These are phyloP conservation scores for Semnopithecus entellus DNA, from an alignment of 2,113 vertebrate species.

Conservation along the genomic window DNA sequence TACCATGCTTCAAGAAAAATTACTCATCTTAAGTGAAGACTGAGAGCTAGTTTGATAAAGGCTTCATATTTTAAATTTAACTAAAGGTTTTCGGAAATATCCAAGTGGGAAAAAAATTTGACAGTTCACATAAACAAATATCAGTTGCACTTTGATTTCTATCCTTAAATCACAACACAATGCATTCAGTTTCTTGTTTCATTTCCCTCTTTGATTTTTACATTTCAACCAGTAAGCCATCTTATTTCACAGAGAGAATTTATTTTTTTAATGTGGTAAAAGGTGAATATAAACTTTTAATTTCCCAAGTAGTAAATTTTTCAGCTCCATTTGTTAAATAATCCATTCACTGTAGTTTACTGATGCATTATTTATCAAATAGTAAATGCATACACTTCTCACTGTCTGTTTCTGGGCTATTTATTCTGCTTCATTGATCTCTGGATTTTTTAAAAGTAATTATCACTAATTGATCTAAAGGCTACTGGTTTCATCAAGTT, in stretches of 20 bases:
- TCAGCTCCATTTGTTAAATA: constrained; percentile 23
- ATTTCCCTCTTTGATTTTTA: not conserved
- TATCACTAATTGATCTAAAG: constrained; percentile 7
- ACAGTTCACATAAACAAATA: not conserved
- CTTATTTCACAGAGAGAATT: not conserved
- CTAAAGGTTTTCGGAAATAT: not conserved
- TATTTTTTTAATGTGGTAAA: not conserved
- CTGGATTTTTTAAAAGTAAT: constrained; percentile 49
- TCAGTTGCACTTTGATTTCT: not conserved
- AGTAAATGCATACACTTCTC: not conserved
- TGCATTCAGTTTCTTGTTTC: not conserved
- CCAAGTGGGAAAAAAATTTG: not conserved
- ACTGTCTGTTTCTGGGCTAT: constrained; percentile 36
- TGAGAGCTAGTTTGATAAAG: not conserved
- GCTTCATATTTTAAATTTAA: not conserved
- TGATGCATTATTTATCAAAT: constrained; percentile 30
- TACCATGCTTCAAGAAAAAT: not conserved
- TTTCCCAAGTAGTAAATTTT: not conserved
- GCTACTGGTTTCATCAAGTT: not conserved
- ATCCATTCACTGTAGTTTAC: not conserved
- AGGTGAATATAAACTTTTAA: not conserved
- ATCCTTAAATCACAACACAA: not conserved
- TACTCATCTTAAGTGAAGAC: not conserved
- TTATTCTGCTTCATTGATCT: constrained; percentile 20
- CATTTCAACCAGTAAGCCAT: not conserved